Evolutionary conservation across 2,797 vertebrate species (phyloP).

Genomic region (Sparidentex hasta): DNA sequence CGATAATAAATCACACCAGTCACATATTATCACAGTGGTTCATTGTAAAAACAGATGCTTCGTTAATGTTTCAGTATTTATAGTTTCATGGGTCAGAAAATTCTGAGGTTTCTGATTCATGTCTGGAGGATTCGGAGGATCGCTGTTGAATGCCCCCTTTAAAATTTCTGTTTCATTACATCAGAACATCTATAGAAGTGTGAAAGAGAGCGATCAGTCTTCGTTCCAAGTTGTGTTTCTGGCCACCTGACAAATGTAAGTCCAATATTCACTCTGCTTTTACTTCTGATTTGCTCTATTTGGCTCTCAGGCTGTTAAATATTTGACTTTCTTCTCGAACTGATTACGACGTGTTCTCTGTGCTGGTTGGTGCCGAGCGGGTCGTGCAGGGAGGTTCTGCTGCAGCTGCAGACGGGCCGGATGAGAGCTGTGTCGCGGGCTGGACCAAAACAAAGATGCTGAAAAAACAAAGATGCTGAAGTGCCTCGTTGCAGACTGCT

Average conservation of each 20-base stretch:
- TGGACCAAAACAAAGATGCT: not conserved
- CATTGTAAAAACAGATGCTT: not conserved
- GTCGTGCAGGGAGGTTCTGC: not conserved
- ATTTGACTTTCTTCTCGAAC: not conserved
- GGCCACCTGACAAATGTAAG: too few species aligned
- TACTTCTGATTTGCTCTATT: not conserved
- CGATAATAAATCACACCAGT: too few species aligned
- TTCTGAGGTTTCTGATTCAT: conserved; percentile 13
- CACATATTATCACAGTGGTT: not conserved
- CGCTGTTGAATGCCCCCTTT: not conserved
- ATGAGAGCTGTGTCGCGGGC: not conserved
- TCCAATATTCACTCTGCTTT: not conserved
- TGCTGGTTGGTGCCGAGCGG: not conserved
- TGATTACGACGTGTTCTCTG: not conserved
- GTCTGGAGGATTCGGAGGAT: not conserved
- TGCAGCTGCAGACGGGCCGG: too few species aligned
- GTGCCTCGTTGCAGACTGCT: not conserved
- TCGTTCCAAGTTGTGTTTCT: not conserved
- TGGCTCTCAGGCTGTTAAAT: not conserved
- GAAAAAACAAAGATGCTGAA: conserved; percentile 9
- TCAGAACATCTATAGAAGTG: not conserved
- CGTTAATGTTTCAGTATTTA: conserved; percentile 19
- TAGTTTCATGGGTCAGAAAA: not conserved
- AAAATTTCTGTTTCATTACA: not conserved
- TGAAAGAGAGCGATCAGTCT: not conserved